Percentiles rank a stretch among this genome's conserved stretches.
phyloP scores from a whole-genome alignment of 1,140 invertebrate genomes.

The Sipha flava region DNA sequence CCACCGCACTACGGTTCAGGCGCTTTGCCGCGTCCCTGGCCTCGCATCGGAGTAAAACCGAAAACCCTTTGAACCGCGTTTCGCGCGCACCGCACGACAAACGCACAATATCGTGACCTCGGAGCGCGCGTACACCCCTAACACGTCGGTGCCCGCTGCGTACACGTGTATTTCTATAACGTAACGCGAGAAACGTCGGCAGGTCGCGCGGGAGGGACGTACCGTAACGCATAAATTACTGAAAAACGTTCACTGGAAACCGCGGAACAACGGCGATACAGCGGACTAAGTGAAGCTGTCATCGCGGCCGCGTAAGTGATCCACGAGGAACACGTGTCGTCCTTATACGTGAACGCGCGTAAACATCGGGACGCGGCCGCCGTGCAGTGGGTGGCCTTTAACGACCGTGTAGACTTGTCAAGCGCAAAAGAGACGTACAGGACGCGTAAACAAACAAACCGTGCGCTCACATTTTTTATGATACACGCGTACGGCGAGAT shows the following conservation, averaged over 20 bases:
- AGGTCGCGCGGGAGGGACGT: background rate
- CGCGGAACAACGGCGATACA: background rate
- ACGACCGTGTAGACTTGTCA: background rate
- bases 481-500: background rate
- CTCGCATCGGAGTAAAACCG: too few relatives aligned
- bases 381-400: background rate
- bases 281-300: background rate
- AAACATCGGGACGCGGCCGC: background rate
- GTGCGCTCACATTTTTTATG: too few relatives aligned
- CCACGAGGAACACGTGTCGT: background rate
- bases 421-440: background rate
- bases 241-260: background rate
- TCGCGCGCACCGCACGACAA: too few relatives aligned
- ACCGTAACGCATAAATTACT: too few relatives aligned
- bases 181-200: too few relatives aligned
- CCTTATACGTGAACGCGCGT: background rate
- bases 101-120: too few relatives aligned
- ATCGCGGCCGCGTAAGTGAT: background rate
- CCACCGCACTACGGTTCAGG: too few relatives aligned
- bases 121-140: too few relatives aligned
- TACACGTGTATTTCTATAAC: too few relatives aligned
- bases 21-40: too few relatives aligned
- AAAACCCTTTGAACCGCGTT: too few relatives aligned
- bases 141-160: too few relatives aligned
- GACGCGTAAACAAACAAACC: background rate